Evolutionary conservation across 23 tunicate species (phyloP), one percentile per base, ranked within the genome.

Genomic region (Aplidium turbinatum): DNA sequence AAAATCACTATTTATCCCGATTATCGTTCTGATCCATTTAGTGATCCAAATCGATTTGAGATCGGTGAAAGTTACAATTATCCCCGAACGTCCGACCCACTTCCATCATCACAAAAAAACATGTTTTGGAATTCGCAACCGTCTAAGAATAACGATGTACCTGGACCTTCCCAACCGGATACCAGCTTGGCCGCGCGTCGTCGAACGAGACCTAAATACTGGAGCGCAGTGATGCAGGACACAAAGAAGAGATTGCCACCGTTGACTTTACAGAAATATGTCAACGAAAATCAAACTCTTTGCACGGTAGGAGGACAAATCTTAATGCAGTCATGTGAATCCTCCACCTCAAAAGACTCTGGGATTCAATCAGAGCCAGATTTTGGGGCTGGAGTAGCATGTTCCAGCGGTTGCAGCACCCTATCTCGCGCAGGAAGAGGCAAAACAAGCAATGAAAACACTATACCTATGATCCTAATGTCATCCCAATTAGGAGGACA

Each of bases 331-430:
- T 89, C 87, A 7, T 63, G 96, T 69, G 96, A 89, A 31, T 89
- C 96, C 6, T 83, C 96, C 19, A 75, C 96, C 5, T 89, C 96
- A 1, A 89, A 89, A 78, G 96, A 89, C 83, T 89, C 96, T 27
- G 96, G 96, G 4, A 89, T 89, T 32, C 96, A 89, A 38, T 89
- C 96, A 16, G 96, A 89, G 69, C 81, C 82, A 26, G 96, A 89
- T 71, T 89, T 71, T 47, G 70, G 77, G 30, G 61, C 64, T 1
- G 31, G 26, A 11, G 60, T 62, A 25, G 79, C 73, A 3, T 51
- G 69, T 50, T 81, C 79, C 11, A 81, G 57, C 58, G 72, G 60
- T 1, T 77, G n/a, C n/a, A n/a, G n/a, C n/a, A n/a, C n/a, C n/a
- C n/a, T n/a, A n/a, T n/a, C n/a, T n/a, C n/a, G n/a, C n/a, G n/a